Base-by-base conservation (phyloP, 92 coral and sea anemone genomes). In the Bergia puertoricense region DNA sequence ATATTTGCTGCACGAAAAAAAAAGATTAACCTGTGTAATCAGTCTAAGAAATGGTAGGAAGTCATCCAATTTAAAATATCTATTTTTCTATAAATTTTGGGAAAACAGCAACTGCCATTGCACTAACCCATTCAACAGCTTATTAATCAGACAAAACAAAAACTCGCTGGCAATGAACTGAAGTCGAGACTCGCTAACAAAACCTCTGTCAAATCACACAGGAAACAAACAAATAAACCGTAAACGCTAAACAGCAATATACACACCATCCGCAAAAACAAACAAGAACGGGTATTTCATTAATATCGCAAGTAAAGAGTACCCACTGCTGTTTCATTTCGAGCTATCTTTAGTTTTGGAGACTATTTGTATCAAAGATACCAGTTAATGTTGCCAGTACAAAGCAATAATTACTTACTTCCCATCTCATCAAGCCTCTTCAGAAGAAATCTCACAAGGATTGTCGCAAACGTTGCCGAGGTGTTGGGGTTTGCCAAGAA, bases 401-500 rank as follows among this genome's bases (percentile, higher is more conserved):
- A 54, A 54, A 54, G 59, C 69, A 62, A 62, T 2, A 44, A 22
- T n/a, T 50, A 94, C 99, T 94, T 76, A 97, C 99, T 92, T 91
- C 99, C 99, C 99, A 97, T 97, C 79, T 97, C 97, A 86, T 97
- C 95, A 57, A 97, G 96, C 86, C 98, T 95, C 82, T 97, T 97
- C 77, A 97, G 88, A n/a, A 97, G 91, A 77, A 95, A 97, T 85
- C 92, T 93, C 65, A 97, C 98, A 54, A 97, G 93, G 46, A 97
- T 97, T 48, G 99, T 97, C 15, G 99, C 99, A 93, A 97, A 97
- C 39, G 99, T 95, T 20, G 99, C 99, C 9, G 99, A 97, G 4
- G 99, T 97, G 91, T 97, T 96, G 51, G 99, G 99, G 74, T 95
- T 97, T 80, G 99, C 99, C 88, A 97, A 91, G 85, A 97, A 97